Base-by-base conservation (phyloP, 2,888 invertebrate genomes). In the Drosophila formosana region DNA sequence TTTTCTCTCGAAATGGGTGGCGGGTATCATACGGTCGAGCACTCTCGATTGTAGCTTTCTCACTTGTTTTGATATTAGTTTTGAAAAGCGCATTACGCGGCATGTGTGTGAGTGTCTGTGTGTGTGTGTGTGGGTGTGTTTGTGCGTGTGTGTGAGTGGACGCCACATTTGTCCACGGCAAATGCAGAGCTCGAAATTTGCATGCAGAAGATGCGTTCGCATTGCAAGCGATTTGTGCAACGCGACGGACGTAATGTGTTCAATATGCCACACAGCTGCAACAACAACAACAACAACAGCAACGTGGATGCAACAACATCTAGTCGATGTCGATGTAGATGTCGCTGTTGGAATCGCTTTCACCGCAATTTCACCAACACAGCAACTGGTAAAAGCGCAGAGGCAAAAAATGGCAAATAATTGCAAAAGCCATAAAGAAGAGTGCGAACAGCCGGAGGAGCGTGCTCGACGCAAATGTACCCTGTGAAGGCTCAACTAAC, bases 81-180 rank as follows among this genome's bases (percentile, higher is more conserved):
- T 72, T 68, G 60, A 77, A 82, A 80, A 80, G 78, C 78, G 83
- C 78, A 80, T 82, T 79, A 75, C 61, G 52, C 26, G 46, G 47
- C 61, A 26, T 30, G 8, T 32, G 30, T 37, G n/a, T n/a, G 37
- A 5, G 11, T 4, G n/a, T 11, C 11, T 6, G 13, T 51, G n/a
- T 11, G 11, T 23, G 37, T 23, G 11, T 39, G 37, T 52, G 32
- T 45, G 23, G 6, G 28, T 43, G 52, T 34, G 46, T 32, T 51
- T 37, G 46, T 32, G 56, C 32, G 53, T 46, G 23, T 37, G 25
- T 25, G 30, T 50, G 25, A 86, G 77, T 83, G 78, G 66, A 53
- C 52, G 53, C 67, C 64, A 50, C 67, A 69, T 66, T 70, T 61
- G 60, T 34, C 5, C 51, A 23, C 28, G 45, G 51, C 46, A 45